These are phyloP conservation scores for Agapetus fuscipes DNA, from an alignment of 2,888 invertebrate species.

Conservation along the genomic window DNA sequence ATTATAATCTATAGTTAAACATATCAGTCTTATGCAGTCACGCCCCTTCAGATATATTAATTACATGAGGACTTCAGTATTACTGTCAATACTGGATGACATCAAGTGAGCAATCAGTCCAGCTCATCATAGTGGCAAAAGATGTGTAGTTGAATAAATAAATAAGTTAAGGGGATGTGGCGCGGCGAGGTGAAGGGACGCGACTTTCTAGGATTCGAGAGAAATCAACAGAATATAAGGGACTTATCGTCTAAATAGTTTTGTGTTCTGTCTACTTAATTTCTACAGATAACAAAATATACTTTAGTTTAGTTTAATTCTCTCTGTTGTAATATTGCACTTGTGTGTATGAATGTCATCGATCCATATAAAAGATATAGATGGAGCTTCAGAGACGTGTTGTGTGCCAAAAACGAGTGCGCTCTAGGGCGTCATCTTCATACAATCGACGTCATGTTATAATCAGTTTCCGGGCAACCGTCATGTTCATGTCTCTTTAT, in stretches of 20 bases:
- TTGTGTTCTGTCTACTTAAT: not conserved
- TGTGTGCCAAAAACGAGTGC: conserved; percentile 23
- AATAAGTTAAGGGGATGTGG: not conserved
- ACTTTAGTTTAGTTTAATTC: conserved; percentile 14
- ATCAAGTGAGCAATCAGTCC: too few relatives aligned
- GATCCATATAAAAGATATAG: too few relatives aligned
- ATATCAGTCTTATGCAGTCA: not conserved
- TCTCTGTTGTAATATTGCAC: conserved; percentile 32
- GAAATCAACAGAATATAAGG: conserved; percentile 13
- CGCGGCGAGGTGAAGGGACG: not conserved
- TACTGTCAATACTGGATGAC: too few relatives aligned
- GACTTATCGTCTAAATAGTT: not conserved
- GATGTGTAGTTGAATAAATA: too few relatives aligned
- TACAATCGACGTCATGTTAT: not conserved
- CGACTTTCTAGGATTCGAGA: conserved; percentile 19
- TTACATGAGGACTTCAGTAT: too few relatives aligned
- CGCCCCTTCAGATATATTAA: too few relatives aligned
- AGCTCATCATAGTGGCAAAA: too few relatives aligned
- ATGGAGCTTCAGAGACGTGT: conserved; percentile 32
- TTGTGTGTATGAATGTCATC: too few relatives aligned
- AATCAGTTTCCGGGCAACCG: not conserved
- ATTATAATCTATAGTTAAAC: not conserved
- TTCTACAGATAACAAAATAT: conserved; percentile 20
- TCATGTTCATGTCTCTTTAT: not conserved
- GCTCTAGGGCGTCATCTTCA: not conserved